Evolutionary conservation across 2,113 vertebrate species (phyloP).

Genomic region (human): GRCh38 chr4:93888001-93888500

Average conservation of each 20-base stretch:
- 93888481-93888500: not conserved
- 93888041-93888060: not conserved
- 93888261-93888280: not conserved
- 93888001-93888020: not conserved
- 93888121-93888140: not conserved
- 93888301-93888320: not conserved
- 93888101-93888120: not conserved
- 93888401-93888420: not conserved
- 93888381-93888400: not conserved
- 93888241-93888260: not conserved
- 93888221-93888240: not conserved
- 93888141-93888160: not conserved
- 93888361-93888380: not conserved
- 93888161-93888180: not conserved
- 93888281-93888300: not conserved
- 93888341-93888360: not conserved
- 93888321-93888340: not conserved
- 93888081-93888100: not conserved
- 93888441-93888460: not conserved
- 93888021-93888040: not conserved
- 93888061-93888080: not conserved
- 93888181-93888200: not conserved
- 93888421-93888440: not conserved
- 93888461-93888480: constrained; percentile 32
- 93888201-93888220: not conserved